These are phyloP conservation scores for Alligator sinensis DNA, from an alignment of 2,113 vertebrate genomes.

Conservation along the genomic window DNA sequence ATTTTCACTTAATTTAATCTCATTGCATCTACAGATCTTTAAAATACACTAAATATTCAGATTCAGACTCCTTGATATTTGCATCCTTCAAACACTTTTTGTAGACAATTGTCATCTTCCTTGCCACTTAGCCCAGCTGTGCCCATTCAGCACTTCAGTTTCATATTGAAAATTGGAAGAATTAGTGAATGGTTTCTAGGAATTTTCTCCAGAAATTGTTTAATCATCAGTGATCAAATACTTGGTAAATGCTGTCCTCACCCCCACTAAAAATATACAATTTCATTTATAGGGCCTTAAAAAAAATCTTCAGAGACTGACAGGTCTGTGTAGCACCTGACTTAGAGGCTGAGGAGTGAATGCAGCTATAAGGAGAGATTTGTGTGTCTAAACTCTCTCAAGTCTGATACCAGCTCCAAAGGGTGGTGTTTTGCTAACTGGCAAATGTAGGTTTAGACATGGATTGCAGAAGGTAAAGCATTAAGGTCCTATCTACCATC, in stretches of 20 bases:
- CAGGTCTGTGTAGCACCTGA: background rate
- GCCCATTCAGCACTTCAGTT: background rate
- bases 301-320: background rate
- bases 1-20: background rate
- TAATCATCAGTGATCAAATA: background rate
- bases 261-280: background rate
- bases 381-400: background rate
- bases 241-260: rapidly evolving
- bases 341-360: background rate
- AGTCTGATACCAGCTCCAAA: background rate
- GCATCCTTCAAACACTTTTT: background rate
- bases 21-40: background rate
- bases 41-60: background rate
- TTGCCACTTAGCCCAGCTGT: background rate
- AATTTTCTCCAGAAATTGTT: background rate
- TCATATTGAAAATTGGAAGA: background rate
- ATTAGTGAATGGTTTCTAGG: background rate
- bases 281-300: background rate
- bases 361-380: background rate
- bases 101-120: background rate
- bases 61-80: background rate
- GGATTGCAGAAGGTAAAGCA: background rate
- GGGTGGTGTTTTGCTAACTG: background rate
- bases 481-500: background rate
- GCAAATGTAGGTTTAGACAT: background rate